Evolutionary conservation across 2,888 invertebrate genomes (phyloP).

Genomic region (Enchytraeus crypticus): DNA sequence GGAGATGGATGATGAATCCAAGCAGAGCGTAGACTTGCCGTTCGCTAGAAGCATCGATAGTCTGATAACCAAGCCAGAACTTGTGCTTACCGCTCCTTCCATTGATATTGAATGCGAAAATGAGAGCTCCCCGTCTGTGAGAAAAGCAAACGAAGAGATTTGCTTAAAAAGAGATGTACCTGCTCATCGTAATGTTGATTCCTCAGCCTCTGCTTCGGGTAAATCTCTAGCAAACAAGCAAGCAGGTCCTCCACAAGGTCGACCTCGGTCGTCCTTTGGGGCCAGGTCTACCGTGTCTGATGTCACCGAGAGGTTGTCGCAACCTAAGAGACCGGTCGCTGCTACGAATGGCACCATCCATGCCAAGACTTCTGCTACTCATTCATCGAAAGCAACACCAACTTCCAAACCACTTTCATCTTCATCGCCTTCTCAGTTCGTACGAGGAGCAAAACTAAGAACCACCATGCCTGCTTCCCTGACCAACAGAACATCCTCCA

Average conservation of each 20-base stretch:
- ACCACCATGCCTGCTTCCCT: constrained; percentile 28
- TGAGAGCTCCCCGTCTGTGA: background rate
- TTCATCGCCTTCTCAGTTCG: constrained; percentile 14
- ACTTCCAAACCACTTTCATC: background rate
- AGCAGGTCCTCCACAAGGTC: background rate
- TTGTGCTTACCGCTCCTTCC: constrained; percentile 1
- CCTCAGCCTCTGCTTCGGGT: background rate
- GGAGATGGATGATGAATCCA: background rate
- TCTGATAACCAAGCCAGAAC: constrained; percentile 15
- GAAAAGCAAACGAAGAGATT: too few species aligned
- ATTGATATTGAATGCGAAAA: constrained; percentile 6
- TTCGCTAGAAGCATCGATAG: constrained; percentile 26
- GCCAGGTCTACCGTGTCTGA: background rate
- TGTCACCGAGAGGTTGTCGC: background rate
- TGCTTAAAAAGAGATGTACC: too few species aligned
- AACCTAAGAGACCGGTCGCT: background rate
- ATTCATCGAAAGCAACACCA: background rate
- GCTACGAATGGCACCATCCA: background rate
- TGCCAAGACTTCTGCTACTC: background rate
- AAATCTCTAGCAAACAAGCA: too few species aligned
- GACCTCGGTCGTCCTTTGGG: background rate
- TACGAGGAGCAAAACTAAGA: constrained; percentile 18
- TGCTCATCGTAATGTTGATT: background rate
- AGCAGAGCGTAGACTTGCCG: background rate
- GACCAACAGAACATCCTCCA: constrained; percentile 17